Base-by-base conservation (phyloP, 2,888 invertebrate genomes). In the Choreutis nemorana region DNA sequence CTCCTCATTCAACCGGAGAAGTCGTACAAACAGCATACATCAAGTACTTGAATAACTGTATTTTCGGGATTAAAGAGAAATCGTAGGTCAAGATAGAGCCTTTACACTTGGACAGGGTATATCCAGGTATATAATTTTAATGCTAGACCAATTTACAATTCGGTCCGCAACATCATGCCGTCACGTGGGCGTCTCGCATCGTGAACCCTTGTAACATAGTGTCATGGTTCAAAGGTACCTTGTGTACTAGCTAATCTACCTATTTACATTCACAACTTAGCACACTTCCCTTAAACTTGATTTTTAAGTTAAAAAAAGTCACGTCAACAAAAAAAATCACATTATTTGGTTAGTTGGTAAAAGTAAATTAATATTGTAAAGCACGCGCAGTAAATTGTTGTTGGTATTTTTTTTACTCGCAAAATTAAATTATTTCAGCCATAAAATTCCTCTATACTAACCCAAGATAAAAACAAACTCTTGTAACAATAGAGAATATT, bases 121-220 rank as follows among this genome's bases (percentile, higher is more conserved):
- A 21, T 21, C n/a, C 22, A 21, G 22, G 11, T 21, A 21, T n/a
- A n/a, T n/a, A 24, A 12, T 10, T 12, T 4, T 23, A 23, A 23
- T 48, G 51, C 48, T 53, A 48, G 37, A 50, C 47, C 52, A 55
- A 62, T 64, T 59, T 57, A 47, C 52, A 52, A 61, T 65, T 62
- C 39, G 58, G 38, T 36, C 42, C 55, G 56, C 44, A 35, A 36
- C 31, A 41, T 44, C 43, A 41, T 30, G 32, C 32, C 21, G 36
- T 34, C 33, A 40, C 36, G 66, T 63, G 47, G 64, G 65, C 45
- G 58, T 43, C 37, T 30, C 40, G 41, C 39, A 36, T 41, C 28
- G 32, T 14, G 13, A 14, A 9, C 15, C 11, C 15, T 4, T 10
- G 13, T 18, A 12, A 4, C 20, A 11, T 18, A 9, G 16, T 10